Evolutionary conservation across 2,888 invertebrate species (phyloP), one percentile per base, ranked within the genome.

Genomic region (Xestia rhomboidea): DNA sequence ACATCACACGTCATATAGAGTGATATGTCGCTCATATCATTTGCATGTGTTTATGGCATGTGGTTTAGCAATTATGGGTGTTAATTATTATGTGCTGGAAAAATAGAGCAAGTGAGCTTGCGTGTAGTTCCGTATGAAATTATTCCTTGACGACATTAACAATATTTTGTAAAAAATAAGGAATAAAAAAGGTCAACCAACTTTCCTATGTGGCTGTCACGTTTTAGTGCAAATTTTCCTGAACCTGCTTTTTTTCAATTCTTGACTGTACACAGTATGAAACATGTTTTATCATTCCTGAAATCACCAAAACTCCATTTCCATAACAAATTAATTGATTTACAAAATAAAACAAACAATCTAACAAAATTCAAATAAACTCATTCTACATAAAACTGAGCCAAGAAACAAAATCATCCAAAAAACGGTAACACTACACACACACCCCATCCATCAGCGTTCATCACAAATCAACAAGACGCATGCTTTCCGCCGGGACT

Each of bases 401-500:
- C 49, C 60, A 66, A 68, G 66, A 71, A 46, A 68, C 60, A 67
- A 63, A 8, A 60, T 68, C 49, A 68, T 73, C 27, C 80, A 79
- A 88, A 89, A 83, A 84, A 75, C 83, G 27, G 69, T 66, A 66
- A 68, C 72, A 71, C 68, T 27, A 76, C 84, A 82, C 87, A 82
- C 87, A 74, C 83, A 76, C 90, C 91, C 92, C 90, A 93, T 93
- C 94, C 93, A 93, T 95, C 95, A 92, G 93, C 89, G 89, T 92
- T 93, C 93, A 92, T 95, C 96, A 95, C 96, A 96, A 96, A 96
- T 96, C 96, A 96, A 90, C 93, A 93, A 95, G 96, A 96, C 94
- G 92, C 94, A 96, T 95, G 95, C 90, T 93, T 96, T 96, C 96
- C 95, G 95, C 92, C 89, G 91, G 92, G 93, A 89, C 89, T 91